Percentiles rank a stretch among this genome's conserved stretches.
Conservation (phyloP, 2,113 vertebrate species). For the Syrmaticus mikado region DNA sequence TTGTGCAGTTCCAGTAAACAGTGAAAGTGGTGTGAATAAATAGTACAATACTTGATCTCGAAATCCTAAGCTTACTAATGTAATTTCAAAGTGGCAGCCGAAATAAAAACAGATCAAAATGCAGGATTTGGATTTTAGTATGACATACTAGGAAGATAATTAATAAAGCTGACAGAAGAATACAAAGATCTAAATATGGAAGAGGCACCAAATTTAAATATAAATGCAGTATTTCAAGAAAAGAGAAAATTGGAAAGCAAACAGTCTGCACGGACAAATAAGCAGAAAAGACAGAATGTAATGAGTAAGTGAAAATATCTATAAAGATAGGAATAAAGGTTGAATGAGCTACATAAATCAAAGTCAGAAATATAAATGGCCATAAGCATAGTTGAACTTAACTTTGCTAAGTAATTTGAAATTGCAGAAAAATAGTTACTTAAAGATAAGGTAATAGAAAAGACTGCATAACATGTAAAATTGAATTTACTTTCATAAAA, state of each 20-base stretch:
- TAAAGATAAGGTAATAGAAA: neutral
- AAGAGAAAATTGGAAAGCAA: neutral
- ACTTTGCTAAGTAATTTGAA: neutral
- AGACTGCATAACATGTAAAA: neutral
- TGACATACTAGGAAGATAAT: neutral
- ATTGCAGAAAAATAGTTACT: neutral
- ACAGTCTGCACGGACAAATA: neutral
- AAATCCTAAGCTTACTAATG: neutral
- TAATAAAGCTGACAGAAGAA: neutral
- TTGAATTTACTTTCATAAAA: neutral
- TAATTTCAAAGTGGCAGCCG: neutral
- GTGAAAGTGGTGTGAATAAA: neutral
- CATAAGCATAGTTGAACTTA: accelerated
- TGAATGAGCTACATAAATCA: neutral
- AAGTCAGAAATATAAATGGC: neutral
- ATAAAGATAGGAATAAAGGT: neutral
- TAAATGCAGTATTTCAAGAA: neutral
- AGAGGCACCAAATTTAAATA: neutral
- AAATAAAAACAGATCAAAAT: neutral
- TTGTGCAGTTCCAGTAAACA: neutral
- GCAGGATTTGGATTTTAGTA: neutral
- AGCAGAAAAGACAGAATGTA: neutral
- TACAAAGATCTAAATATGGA: neutral
- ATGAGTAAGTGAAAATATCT: neutral
- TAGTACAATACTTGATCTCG: accelerated